Conservation (phyloP, 2,113 vertebrate genomes). For the Rhadina sibilatrix region DNA sequence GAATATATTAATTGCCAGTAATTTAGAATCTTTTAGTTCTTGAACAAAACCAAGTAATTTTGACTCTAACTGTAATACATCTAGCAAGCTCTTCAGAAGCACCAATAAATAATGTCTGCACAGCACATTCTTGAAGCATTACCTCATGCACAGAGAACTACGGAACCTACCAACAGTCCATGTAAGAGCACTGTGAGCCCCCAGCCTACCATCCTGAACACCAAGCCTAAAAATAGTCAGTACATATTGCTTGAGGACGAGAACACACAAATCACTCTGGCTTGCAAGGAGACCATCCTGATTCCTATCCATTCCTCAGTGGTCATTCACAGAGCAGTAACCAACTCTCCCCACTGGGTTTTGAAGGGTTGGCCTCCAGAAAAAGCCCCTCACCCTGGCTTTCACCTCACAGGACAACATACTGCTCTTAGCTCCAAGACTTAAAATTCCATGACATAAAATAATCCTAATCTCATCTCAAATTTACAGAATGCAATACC, state of each 20-base stretch:
- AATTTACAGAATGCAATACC: background rate
- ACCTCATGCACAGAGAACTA: background rate
- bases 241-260: background rate
- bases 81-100: background rate
- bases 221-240: background rate
- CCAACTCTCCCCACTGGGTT: background rate
- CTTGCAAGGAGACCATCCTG: background rate
- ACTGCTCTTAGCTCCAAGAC: background rate
- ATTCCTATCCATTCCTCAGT: background rate
- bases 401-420: background rate
- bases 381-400: background rate
- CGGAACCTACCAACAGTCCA: accelerated
- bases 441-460: background rate
- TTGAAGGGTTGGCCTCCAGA: accelerated
- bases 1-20: background rate
- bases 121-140: background rate
- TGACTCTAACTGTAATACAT: background rate
- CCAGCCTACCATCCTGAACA: background rate
- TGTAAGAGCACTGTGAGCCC: background rate
- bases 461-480: background rate
- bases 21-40: background rate
- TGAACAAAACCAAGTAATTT: background rate
- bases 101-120: background rate
- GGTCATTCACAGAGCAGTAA: background rate
- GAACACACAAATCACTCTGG: background rate